These are phyloP conservation scores for Oreocharis arfaki DNA, from an alignment of 2,113 vertebrate species.

Conservation along the genomic window DNA sequence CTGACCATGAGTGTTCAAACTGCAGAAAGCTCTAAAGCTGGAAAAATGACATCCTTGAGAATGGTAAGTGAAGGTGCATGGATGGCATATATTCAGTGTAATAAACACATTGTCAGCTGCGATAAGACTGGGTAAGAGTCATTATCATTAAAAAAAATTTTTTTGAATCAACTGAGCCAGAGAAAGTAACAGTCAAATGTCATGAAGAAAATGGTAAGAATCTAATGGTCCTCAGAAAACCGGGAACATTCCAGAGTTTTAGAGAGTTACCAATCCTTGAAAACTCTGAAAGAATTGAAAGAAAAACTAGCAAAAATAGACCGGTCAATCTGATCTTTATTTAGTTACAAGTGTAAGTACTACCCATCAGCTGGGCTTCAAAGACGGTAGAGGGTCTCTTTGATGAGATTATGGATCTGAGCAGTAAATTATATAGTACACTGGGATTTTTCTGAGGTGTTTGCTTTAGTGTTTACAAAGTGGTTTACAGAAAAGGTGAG, in stretches of 20 bases:
- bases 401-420: background rate
- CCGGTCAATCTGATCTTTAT: background rate
- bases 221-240: background rate
- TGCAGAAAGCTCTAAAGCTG: background rate
- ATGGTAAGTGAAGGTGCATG: background rate
- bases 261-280: background rate
- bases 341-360: background rate
- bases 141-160: background rate
- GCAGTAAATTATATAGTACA: background rate
- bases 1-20: background rate
- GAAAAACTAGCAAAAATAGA: background rate
- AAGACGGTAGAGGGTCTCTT: background rate
- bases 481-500: background rate
- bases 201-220: background rate
- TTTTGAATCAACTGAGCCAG: background rate
- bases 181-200: background rate
- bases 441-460: background rate
- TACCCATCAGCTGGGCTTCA: background rate
- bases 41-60: background rate
- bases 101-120: background rate
- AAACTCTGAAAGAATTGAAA: background rate
- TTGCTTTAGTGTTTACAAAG: background rate
- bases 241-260: background rate
- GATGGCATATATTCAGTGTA: background rate
- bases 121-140: background rate